Percentiles rank a stretch among this genome's conserved stretches.
Conservation (phyloP, 1,140 invertebrate genomes). For the Cheumatopsyche charites region DNA sequence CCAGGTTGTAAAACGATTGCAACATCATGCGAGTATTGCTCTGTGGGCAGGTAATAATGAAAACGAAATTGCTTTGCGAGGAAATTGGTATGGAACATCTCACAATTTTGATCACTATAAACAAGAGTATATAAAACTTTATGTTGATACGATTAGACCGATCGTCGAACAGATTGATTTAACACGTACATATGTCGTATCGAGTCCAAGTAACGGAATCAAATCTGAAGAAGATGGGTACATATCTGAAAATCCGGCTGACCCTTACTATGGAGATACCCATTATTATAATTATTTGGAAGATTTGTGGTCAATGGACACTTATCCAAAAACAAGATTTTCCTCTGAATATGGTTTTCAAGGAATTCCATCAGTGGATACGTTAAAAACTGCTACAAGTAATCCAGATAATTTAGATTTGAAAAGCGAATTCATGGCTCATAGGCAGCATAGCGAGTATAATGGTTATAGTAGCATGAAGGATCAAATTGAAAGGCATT, state of each 20-base stretch:
- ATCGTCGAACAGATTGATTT: conserved; percentile 70
- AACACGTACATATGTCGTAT: conserved; percentile 74
- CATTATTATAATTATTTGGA: conserved; percentile 91
- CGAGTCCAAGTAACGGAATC: conserved; percentile 92
- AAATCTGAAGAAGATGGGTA: conserved; percentile 78
- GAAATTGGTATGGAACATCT: conserved; percentile 82
- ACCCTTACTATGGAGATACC: conserved; percentile 85
- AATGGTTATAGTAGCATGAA: conserved; percentile 69
- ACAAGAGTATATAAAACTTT: conserved; percentile 85
- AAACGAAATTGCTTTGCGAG: conserved; percentile 88
- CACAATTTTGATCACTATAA: conserved; percentile 67
- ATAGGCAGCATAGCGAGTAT: conserved; percentile 81
- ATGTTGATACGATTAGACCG: conserved; percentile 77
- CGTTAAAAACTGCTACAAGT: conserved; percentile 64
- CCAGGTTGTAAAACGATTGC: conserved; percentile 84
- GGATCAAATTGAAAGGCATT: conserved; percentile 64
- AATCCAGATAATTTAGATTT: conserved; percentile 66
- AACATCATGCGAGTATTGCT: conserved; percentile 88
- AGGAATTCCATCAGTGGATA: conserved; percentile 76
- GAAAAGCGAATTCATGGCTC: conserved; percentile 67
- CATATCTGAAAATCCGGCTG: conserved; percentile 78
- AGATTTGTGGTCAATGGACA: conserved; percentile 80
- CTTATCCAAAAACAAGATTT: conserved; percentile 84
- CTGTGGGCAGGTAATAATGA: conserved; percentile 97
- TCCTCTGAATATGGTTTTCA: conserved; percentile 96